Conservation (phyloP, 2,113 vertebrate species). For the Gallinago jamesoni region DNA sequence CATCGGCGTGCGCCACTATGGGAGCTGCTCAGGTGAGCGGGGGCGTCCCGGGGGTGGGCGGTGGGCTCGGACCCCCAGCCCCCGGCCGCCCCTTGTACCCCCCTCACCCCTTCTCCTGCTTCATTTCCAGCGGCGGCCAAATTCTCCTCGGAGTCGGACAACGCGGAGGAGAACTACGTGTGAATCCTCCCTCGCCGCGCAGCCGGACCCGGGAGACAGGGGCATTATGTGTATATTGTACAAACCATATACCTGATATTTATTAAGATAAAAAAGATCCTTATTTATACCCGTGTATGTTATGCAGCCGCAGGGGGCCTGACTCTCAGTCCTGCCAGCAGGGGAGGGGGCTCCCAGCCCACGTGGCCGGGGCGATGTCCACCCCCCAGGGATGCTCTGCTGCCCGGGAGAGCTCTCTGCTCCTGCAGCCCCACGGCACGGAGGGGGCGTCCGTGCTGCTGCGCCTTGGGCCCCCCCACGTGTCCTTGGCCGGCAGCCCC, state of each 20-base stretch:
- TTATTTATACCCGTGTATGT: slow-evolving; percentile 82
- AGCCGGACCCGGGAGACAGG: slow-evolving; percentile 29
- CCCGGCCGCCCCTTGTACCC: fast-evolving
- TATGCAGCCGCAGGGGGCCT: not conserved
- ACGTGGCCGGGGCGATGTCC: fast-evolving
- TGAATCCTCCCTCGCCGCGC: slow-evolving; percentile 10
- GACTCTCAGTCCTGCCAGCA: not conserved
- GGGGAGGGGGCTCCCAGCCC: not conserved
- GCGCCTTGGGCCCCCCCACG: not conserved
- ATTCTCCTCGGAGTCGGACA: slow-evolving; percentile 69
- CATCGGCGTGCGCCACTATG: slow-evolving; percentile 91
- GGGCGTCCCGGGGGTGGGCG: fast-evolving
- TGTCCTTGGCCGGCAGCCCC: slow-evolving; percentile 24
- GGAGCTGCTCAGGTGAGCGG: slow-evolving; percentile 87
- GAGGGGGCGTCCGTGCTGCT: not conserved
- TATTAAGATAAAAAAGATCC: slow-evolving; percentile 85
- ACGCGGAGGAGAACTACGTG: slow-evolving; percentile 82
- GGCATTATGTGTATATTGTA: slow-evolving; percentile 88
- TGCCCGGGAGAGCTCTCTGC: not conserved
- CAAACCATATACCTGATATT: slow-evolving; percentile 89
- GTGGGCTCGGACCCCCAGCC: fast-evolving
- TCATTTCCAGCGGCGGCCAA: slow-evolving; percentile 70
- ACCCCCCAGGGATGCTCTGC: not conserved
- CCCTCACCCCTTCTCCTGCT: not conserved
- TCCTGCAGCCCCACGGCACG: fast-evolving